These are phyloP conservation scores for Axis porcinus DNA, from an alignment of 2,113 vertebrate species.

Conservation along the genomic window DNA sequence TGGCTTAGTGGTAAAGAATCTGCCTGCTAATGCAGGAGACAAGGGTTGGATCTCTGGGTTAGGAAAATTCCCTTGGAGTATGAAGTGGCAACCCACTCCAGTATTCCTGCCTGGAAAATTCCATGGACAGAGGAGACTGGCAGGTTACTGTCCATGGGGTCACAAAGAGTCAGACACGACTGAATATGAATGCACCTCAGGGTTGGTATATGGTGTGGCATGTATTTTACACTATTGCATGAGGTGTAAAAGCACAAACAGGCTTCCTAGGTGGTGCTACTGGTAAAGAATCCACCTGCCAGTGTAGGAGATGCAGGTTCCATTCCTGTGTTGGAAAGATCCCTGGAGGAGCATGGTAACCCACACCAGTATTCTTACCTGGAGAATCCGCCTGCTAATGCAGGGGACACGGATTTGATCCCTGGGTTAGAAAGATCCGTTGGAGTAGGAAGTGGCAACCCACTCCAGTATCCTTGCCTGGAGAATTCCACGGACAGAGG, in stretches of 20 bases:
- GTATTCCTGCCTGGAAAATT: not conserved
- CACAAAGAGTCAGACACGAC: not conserved
- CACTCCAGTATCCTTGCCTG: not conserved
- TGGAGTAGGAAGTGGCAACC: not conserved
- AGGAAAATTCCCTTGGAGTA: not conserved
- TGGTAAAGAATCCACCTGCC: not conserved
- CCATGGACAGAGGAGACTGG: not conserved
- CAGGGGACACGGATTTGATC: rapidly evolving
- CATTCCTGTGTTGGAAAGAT: not conserved
- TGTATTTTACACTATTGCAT: not conserved
- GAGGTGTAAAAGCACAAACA: not conserved
- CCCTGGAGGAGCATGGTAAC: not conserved
- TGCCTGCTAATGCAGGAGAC: not conserved
- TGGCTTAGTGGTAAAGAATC: not conserved
- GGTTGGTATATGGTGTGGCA: not conserved
- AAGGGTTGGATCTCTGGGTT: not conserved
- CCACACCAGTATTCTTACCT: not conserved
- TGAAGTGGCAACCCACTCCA: not conserved
- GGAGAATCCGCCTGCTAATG: not conserved
- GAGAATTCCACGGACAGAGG: not conserved
- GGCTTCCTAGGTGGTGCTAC: not conserved
- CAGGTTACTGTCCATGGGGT: not conserved
- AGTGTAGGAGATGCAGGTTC: not conserved
- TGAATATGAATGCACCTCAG: not conserved
- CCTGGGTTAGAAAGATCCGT: not conserved